Percentiles rank a stretch among this genome's conserved stretches.
Conservation (phyloP, 1,140 invertebrate species). For the Propsilocerus akamusi region DNA sequence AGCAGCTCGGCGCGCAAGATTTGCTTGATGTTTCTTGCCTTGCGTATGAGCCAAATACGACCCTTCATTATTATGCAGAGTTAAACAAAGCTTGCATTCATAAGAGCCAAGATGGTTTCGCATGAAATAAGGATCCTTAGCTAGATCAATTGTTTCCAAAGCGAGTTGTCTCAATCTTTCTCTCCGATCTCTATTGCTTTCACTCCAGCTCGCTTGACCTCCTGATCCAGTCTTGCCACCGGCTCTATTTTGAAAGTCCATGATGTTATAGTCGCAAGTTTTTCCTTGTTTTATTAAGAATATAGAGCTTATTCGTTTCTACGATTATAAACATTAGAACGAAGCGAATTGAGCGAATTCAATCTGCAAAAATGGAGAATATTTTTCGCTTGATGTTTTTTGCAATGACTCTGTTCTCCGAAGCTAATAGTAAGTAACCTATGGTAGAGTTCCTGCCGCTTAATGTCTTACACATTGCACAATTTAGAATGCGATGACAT, state of each 20-base stretch:
- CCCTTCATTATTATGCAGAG: conserved; percentile 98
- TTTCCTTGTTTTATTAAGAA: too few species aligned
- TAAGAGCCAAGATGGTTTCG: conserved; percentile 97
- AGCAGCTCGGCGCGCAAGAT: conserved; percentile 89
- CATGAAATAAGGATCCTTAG: conserved; percentile 99
- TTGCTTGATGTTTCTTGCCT: conserved; percentile 99
- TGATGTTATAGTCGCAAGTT: too few species aligned
- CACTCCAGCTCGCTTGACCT: conserved; percentile 96
- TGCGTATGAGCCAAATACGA: conserved; percentile 99
- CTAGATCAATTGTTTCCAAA: conserved; percentile 94
- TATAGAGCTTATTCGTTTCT: too few species aligned
- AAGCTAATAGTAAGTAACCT: too few species aligned
- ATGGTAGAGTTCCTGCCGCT: too few species aligned
- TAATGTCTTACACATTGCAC: too few species aligned
- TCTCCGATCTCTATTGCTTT: conserved; percentile 89
- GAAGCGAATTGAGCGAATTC: too few species aligned
- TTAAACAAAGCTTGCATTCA: conserved; percentile 97
- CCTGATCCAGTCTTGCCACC: conserved; percentile 98
- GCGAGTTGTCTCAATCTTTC: conserved; percentile 91
- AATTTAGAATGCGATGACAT: too few species aligned
- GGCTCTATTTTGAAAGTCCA: conserved; percentile 95
- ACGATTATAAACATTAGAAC: too few species aligned
- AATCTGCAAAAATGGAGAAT: too few species aligned
- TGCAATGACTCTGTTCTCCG: too few species aligned
- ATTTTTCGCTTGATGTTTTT: too few species aligned